Conservation (phyloP, 2,888 invertebrate genomes). For the Malachius bipustulatus region DNA sequence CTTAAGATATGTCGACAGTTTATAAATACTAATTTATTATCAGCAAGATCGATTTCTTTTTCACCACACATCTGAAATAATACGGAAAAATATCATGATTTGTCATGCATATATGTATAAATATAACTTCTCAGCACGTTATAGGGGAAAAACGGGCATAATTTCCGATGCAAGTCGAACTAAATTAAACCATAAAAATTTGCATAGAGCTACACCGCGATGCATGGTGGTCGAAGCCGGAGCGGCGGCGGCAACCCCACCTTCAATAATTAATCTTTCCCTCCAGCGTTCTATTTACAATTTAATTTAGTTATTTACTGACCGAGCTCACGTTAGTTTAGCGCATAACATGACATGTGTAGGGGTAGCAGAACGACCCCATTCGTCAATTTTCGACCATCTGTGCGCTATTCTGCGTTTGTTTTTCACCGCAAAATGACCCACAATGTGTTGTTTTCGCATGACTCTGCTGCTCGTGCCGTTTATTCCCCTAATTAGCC, state of each 20-base stretch:
- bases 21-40: too few species aligned
- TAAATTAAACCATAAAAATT: slow-evolving; percentile 24
- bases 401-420: slow-evolving; percentile 20
- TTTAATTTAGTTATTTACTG: slow-evolving; percentile 31
- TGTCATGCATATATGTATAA: too few species aligned
- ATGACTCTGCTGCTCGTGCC: too few species aligned
- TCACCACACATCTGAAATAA: too few species aligned
- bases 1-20: too few species aligned
- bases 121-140: too few species aligned
- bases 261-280: slow-evolving; percentile 28
- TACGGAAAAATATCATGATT: too few species aligned
- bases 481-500: too few species aligned
- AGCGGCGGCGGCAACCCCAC: too few species aligned
- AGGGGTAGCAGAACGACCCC: slow-evolving; percentile 13
- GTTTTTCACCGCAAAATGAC: slow-evolving; percentile 22
- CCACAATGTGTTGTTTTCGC: too few species aligned
- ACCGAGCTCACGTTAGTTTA: slow-evolving; percentile 21
- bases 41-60: too few species aligned
- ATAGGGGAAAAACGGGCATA: slow-evolving; percentile 18
- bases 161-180: slow-evolving; percentile 19
- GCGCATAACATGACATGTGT: slow-evolving; percentile 18
- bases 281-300: slow-evolving; percentile 24
- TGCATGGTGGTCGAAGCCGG: too few species aligned
- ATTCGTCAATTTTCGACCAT: slow-evolving; percentile 17
- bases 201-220: slow-evolving; percentile 20